Conservation (phyloP, 1,140 invertebrate species). For the Drosophila oshimai region DNA sequence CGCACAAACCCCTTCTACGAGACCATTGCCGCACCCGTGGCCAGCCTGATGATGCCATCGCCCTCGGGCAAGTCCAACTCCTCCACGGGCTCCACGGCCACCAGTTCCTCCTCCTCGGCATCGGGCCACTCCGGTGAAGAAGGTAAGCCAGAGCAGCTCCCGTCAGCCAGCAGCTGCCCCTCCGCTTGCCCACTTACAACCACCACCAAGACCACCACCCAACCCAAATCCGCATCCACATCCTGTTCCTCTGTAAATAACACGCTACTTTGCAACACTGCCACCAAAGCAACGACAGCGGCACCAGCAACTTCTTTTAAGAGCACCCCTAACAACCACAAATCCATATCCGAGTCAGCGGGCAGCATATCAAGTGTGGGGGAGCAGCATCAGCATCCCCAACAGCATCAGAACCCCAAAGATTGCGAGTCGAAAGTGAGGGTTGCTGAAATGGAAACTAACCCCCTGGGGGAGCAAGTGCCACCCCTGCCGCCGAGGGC, state of each 20-base stretch:
- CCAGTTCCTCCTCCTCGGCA: slow-evolving; percentile 67
- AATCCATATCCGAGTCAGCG: slow-evolving; percentile 67
- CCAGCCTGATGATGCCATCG: slow-evolving; percentile 69
- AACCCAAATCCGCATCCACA: slow-evolving; percentile 1
- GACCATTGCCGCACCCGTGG: slow-evolving; percentile 33
- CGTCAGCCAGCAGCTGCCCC: slow-evolving; percentile 19
- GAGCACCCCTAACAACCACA: slow-evolving; percentile 32
- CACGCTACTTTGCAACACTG: slow-evolving; percentile 48
- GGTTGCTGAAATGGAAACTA: slow-evolving; percentile 55
- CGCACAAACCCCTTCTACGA: slow-evolving; percentile 79
- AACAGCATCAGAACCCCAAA: slow-evolving; percentile 23
- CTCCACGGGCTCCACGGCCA: slow-evolving; percentile 76
- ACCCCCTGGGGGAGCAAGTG: slow-evolving; percentile 25
- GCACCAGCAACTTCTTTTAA: slow-evolving; percentile 25
- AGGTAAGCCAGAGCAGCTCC: slow-evolving; percentile 64
- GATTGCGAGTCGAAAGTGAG: slow-evolving; percentile 50
- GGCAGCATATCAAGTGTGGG: slow-evolving; percentile 73
- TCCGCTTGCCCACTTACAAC: slow-evolving; percentile 12
- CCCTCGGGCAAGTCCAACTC: slow-evolving; percentile 78
- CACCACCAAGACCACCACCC: neutral
- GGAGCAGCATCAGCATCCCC: slow-evolving; percentile 21
- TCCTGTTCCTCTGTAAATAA: slow-evolving; percentile 66
- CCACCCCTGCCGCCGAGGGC: slow-evolving; percentile 60
- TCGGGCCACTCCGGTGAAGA: slow-evolving; percentile 69
- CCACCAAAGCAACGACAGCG: slow-evolving; percentile 19